Base-by-base conservation (phyloP, 2,113 vertebrate species). In the Daubentonia madagascariensis region DNA sequence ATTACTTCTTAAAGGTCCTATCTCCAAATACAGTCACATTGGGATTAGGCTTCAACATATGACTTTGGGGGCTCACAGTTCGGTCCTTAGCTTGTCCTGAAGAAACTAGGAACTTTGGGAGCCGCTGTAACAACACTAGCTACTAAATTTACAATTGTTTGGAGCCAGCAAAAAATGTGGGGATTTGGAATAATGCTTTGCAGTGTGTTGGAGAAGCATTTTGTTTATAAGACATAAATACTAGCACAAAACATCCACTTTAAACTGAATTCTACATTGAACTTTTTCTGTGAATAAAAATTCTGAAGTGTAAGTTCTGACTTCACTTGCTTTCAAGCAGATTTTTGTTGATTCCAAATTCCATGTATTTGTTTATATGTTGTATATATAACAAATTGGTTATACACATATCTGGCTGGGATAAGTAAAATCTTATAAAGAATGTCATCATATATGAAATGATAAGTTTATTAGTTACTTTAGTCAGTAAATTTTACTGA, bases 321-420 rank as follows among this genome's bases (percentile, higher is more conserved):
- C 43, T 94, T 91, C 10, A 59, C 20, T 75, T 63, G 2, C 17
- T 63, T 91, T 54, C 16, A 93, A 80, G 30, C 0, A 84, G 11
- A 83, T 23, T 94, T 57, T 37, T 22, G 67, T 57, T 50, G 11
- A 1, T 59, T 73, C 17, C 68, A 96, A 97, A 43, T 95, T 87
- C 6, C 1, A 57, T 48, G 68, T 68, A 32, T 73, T 85, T 85
- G 32, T 22, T 57, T 63, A 84, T 25, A 72, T 25, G 45, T 3
- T 78, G 30, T 37, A 61, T 65, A 76, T 68, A 68, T 48, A 68
- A 79, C 6, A 96, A 80, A 52, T 18, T 78, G 8, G 23, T 40
- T 57, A 80, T 2, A 75, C 6, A 70, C 2, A 67, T 63, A 79
- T 40, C 28, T 73, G 50, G 9, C 10, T 65, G 8, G 40, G 18